Base-by-base conservation (phyloP, 1,140 invertebrate species). In the Conopomorpha cramerella region DNA sequence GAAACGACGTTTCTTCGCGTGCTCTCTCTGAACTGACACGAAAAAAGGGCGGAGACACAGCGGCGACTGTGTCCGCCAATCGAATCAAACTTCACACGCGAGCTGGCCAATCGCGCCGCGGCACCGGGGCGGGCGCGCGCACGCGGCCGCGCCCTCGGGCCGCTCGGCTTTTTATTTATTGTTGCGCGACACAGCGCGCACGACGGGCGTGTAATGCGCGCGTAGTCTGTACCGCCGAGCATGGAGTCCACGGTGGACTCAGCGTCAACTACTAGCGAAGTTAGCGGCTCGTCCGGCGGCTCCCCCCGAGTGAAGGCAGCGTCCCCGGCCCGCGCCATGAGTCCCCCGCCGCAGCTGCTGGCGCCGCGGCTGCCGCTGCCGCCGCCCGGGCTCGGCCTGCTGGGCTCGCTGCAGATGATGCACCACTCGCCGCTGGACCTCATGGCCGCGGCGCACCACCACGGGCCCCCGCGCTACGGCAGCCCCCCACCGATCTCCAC, bases 401-500 rank as follows among this genome's bases (percentile, higher is more conserved):
- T 91, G 46, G 89, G 87, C 47, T 88, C 88, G 39, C 72, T 90
- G 49, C 87, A 88, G 52, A 88, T 88, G 72, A 85, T 89, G 83
- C 87, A 88, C 56, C 84, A 85, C 73, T 62, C 74, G 65, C 63
- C 80, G 64, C 66, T 78, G 49, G 87, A 89, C 62, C 78, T 90
- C 38, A 90, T 90, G 87, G 87, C 88, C 2, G 84, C 85, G 4
- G 81, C 80, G 26, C 84, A 87, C 51, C 86, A 88, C 49, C 83
- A 86, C 43, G 80, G 83, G 32, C 88, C 89, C 36, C 90, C 89
- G 38, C 80, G 89, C 25, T 93, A 93, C 76, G 91, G 91, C 65
- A 91, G 89, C 57, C 91, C 91, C 51, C 92, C 92, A 44, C 92
- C 92, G 8, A 93, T 94, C 33, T 92, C 91, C 45, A 91, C 90